Conservation (phyloP, 2,113 vertebrate species). For the Esox niger region DNA sequence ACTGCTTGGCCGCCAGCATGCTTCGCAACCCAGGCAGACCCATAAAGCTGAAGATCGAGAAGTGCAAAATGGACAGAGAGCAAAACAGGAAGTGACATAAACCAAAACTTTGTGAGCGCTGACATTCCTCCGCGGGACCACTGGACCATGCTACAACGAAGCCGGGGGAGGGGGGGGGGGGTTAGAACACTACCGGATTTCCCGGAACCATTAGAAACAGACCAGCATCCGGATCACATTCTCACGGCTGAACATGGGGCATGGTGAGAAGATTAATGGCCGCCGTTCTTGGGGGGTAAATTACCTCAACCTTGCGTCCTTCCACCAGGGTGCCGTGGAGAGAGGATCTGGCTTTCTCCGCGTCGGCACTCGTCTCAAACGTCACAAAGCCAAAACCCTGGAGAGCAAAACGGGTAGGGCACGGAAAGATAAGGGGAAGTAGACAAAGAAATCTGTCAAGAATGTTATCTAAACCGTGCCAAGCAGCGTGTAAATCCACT, state of each 20-base stretch:
- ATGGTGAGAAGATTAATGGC: slow-evolving; percentile 39
- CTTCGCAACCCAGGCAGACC: slow-evolving; percentile 52
- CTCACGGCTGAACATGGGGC: slow-evolving; percentile 51
- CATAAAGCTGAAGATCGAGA: slow-evolving; percentile 55
- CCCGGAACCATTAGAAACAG: slow-evolving; percentile 37
- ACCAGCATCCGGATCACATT: slow-evolving; percentile 36
- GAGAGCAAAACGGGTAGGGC: slow-evolving; percentile 5
- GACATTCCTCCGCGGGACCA: slow-evolving; percentile 45
- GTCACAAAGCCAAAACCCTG: slow-evolving; percentile 99
- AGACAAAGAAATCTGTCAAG: neutral
- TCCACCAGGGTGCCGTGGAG: slow-evolving; percentile 99
- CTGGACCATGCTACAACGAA: slow-evolving; percentile 64
- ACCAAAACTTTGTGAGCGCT: neutral
- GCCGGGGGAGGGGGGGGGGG: slow-evolving; percentile 39
- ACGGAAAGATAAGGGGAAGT: neutral
- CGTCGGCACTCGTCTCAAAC: slow-evolving; percentile 95
- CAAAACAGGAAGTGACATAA: slow-evolving; percentile 45
- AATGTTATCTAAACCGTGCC: neutral
- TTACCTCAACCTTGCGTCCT: slow-evolving; percentile 99
- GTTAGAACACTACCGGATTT: slow-evolving; percentile 45
- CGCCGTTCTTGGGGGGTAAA: slow-evolving; percentile 18
- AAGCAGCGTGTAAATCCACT: too few species aligned
- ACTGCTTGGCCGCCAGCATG: slow-evolving; percentile 63
- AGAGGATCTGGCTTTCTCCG: slow-evolving; percentile 96
- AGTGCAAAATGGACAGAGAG: slow-evolving; percentile 55